phyloP scores from a whole-genome alignment of 2,797 vertebrate genomes.

The Pampus argenteus region DNA sequence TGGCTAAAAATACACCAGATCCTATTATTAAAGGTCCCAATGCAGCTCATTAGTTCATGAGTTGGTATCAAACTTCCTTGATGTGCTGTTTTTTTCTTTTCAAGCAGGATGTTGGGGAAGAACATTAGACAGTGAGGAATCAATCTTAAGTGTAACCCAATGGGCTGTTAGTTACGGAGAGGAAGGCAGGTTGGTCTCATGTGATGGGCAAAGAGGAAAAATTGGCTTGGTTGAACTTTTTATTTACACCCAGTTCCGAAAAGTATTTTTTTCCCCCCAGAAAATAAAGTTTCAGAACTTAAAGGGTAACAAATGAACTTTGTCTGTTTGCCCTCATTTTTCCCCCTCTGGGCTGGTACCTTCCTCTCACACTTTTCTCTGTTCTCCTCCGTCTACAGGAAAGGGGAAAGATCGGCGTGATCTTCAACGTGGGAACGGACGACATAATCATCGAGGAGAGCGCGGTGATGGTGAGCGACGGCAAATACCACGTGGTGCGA shows the following conservation, averaged over 20 bases:
- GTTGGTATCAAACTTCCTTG: not conserved
- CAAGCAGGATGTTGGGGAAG: not conserved
- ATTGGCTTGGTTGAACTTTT: not conserved
- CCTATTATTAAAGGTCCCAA: not conserved
- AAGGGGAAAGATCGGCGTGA: slow-evolving; percentile 92
- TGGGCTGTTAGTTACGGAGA: not conserved
- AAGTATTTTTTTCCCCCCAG: not conserved
- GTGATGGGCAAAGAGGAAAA: not conserved
- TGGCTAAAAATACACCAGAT: not conserved
- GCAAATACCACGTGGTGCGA: slow-evolving; percentile 95
- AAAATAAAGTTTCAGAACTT: not conserved
- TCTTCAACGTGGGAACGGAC: slow-evolving; percentile 96
- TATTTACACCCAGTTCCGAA: not conserved
- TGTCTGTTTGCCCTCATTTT: not conserved
- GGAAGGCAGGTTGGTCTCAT: not conserved
- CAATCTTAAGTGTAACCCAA: not conserved
- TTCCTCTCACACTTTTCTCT: slow-evolving; percentile 2
- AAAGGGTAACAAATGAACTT: not conserved
- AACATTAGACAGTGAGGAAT: not conserved
- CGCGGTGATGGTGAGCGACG: slow-evolving; percentile 92
- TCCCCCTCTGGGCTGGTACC: too few species aligned
- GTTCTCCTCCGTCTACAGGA: slow-evolving; percentile 77
- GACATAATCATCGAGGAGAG: slow-evolving; percentile 94
- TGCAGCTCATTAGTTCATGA: not conserved
- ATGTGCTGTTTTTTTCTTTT: not conserved